Evolutionary conservation across 1,140 invertebrate species (phyloP).

Genomic region (Polypedilum vanderplanki): DNA sequence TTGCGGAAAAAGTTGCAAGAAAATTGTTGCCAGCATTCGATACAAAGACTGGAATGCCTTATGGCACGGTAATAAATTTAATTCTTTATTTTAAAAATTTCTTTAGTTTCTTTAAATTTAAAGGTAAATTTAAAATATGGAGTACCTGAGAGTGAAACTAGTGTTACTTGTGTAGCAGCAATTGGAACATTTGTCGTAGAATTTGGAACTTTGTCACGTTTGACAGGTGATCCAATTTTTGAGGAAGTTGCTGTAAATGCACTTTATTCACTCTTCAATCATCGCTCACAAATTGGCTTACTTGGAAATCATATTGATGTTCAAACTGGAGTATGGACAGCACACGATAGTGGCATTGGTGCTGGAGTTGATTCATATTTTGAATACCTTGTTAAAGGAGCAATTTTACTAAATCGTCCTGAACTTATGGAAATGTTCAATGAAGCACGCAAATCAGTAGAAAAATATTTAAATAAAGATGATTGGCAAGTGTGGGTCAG

Average conservation of each 20-base stretch:
- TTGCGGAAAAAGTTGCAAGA: constrained; percentile 88
- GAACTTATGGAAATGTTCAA: constrained; percentile 88
- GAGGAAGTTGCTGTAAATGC: constrained; percentile 92
- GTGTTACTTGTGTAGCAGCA: constrained; percentile 92
- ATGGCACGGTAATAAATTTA: constrained; percentile 89
- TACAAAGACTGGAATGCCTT: constrained; percentile 94
- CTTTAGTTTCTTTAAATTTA: too few species aligned
- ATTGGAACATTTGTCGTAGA: constrained; percentile 97
- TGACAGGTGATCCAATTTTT: constrained; percentile 93
- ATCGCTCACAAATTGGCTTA: constrained; percentile 79
- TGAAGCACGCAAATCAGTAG: constrained; percentile 72
- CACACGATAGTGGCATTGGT: constrained; percentile 85
- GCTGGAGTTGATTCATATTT: constrained; percentile 98
- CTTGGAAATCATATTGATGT: constrained; percentile 97
- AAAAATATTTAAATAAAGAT: constrained; percentile 83
- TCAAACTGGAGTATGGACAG: constrained; percentile 91
- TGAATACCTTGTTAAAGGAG: constrained; percentile 97
- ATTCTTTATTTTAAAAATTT: too few species aligned
- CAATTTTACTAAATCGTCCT: constrained; percentile 70
- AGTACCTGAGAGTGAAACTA: constrained; percentile 87
- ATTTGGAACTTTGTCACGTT: constrained; percentile 88
- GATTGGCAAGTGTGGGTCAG: constrained; percentile 97
- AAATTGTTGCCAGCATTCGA: constrained; percentile 79
- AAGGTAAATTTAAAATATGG: constrained; percentile 72
- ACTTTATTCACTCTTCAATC: constrained; percentile 78